These are phyloP conservation scores for Cirrhinus molitorella DNA, from an alignment of 2,797 vertebrate species.

Conservation along the genomic window DNA sequence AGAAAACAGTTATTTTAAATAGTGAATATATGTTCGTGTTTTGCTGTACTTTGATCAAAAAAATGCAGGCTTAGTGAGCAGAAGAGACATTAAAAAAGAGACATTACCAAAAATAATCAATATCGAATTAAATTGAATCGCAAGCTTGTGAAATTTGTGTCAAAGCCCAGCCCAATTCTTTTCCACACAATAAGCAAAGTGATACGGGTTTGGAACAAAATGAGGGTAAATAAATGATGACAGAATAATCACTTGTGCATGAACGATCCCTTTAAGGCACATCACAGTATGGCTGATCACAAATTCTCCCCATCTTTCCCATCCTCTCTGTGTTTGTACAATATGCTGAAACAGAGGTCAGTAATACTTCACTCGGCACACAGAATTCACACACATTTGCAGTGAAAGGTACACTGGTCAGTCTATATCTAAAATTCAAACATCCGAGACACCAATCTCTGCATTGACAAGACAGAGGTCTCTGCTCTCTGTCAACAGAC, in stretches of 20 bases:
- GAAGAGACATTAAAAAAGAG: too few species aligned
- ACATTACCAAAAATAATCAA: too few species aligned
- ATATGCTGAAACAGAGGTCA: slow-evolving; percentile 26
- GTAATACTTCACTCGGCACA: neutral
- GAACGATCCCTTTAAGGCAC: neutral
- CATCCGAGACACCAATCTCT: neutral
- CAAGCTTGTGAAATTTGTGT: too few species aligned
- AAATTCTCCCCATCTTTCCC: slow-evolving; percentile 3
- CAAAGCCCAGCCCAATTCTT: too few species aligned
- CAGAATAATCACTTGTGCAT: neutral
- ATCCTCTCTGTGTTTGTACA: neutral
- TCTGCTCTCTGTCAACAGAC: slow-evolving; percentile 28
- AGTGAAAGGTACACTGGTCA: slow-evolving; percentile 1
- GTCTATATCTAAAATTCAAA: slow-evolving; percentile 28
- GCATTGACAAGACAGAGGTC: slow-evolving; percentile 19
- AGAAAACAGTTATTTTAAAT: too few species aligned
- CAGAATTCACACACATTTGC: neutral
- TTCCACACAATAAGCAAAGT: too few species aligned
- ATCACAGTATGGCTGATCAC: slow-evolving; percentile 8
- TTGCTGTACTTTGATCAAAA: too few species aligned
- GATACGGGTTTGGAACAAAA: neutral
- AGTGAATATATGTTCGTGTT: too few species aligned
- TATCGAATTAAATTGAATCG: too few species aligned
- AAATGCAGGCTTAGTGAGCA: too few species aligned
- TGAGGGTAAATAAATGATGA: neutral